Evolutionary conservation across 1,140 invertebrate genomes (phyloP).

Genomic region (Venturia canescens): DNA sequence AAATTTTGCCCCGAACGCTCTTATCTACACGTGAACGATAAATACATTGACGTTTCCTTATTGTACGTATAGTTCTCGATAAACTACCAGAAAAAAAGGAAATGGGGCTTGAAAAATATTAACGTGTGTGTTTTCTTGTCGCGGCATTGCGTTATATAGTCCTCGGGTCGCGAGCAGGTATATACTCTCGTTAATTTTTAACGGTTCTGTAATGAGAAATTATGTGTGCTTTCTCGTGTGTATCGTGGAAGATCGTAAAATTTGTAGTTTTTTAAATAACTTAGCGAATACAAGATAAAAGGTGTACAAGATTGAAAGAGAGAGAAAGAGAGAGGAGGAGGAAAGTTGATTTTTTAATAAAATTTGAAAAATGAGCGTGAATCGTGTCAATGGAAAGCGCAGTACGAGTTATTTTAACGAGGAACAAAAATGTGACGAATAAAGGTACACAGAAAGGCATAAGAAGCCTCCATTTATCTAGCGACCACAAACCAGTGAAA

Average conservation of each 20-base stretch:
- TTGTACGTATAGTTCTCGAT: not conserved
- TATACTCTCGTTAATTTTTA: slow-evolving; percentile 56
- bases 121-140: not conserved
- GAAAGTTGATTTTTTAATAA: slow-evolving; percentile 51
- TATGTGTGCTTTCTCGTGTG: slow-evolving; percentile 21
- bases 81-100: not conserved
- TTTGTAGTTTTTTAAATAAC: slow-evolving; percentile 13
- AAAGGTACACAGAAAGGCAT: not conserved
- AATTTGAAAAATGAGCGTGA: slow-evolving; percentile 46
- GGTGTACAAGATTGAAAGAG: not conserved
- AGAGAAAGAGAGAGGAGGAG: not conserved
- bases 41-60: slow-evolving; percentile 21
- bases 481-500: no score
- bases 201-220: slow-evolving; percentile 56
- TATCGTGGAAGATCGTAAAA: slow-evolving; percentile 4
- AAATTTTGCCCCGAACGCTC: not conserved
- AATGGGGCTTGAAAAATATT: not conserved
- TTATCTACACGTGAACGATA: not conserved
- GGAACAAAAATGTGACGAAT: not conserved
- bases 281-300: not conserved
- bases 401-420: slow-evolving; percentile 11
- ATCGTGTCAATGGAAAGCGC: not conserved
- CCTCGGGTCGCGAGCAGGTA: not conserved
- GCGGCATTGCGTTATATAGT: not conserved
- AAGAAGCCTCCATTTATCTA: not conserved